These are phyloP conservation scores for Torymus aiolomorphi DNA, from an alignment of 2,888 invertebrate genomes.

Conservation along the genomic window DNA sequence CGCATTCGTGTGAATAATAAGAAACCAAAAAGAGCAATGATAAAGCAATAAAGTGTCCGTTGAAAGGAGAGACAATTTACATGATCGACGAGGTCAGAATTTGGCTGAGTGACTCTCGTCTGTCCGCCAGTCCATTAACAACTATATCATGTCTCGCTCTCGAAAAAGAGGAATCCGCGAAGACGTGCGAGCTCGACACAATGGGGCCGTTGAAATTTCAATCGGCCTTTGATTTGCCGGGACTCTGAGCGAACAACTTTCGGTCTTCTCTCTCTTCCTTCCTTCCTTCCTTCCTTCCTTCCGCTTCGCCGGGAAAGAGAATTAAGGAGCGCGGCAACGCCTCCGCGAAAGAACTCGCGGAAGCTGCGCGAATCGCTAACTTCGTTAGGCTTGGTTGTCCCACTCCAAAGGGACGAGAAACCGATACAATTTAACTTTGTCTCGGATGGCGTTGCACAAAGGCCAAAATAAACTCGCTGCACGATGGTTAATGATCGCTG, in stretches of 20 bases:
- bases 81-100: no score
- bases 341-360: background rate
- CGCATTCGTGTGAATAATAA: no score
- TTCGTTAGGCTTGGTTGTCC: no score
- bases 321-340: background rate
- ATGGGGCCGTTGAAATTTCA: constrained; percentile 34
- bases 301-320: background rate
- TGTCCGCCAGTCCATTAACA: no score
- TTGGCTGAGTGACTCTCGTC: no score
- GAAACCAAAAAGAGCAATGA: no score
- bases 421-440: constrained; percentile 45
- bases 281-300: background rate
- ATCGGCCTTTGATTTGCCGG: constrained; percentile 28
- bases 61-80: no score
- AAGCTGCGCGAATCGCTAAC: background rate
- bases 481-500: no score
- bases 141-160: no score
- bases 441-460: background rate
- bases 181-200: background rate
- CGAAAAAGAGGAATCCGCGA: background rate
- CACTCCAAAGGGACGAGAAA: background rate
- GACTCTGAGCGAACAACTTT: background rate
- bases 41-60: no score
- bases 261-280: background rate
- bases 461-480: constrained; percentile 9